Base-by-base conservation (phyloP, 2,888 invertebrate species). In the Netelia virgata region DNA sequence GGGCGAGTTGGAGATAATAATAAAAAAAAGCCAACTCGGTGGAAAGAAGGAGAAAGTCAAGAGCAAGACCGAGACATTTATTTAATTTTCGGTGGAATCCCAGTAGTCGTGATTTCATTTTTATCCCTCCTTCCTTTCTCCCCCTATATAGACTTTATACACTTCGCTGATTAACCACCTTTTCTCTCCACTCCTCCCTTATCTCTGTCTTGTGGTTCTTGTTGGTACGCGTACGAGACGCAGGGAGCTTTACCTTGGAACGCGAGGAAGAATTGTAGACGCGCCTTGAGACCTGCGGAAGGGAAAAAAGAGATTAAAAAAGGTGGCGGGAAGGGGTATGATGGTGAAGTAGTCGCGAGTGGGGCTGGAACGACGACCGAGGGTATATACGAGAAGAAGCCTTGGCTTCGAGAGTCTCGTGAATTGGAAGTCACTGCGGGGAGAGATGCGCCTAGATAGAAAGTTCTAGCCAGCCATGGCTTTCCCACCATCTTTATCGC, bases 401-500 rank as follows among this genome's bases (percentile, higher is more conserved):
- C 53, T 53, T n/a, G n/a, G 53, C 53, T 53, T 53, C 53, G 53
- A 53, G 53, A 53, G 53, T 53, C 16, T n/a, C 53, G 16, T 53
- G 53, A 53, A 16, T 53, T 53, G 53, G 14, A 53, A 53, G 53
- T 16, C 16, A 53, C 88, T 36, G 86, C 84, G 57, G 84, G 78
- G 86, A 84, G 70, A 88, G 84, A 86, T 86, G 80, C 85, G 81
- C 66, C 36, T 36, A 72, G 83, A 90, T 89, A 89, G 89, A 89
- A 88, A 91, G 88, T 87, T 91, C 88, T 91, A 90, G 91, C 90
- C 89, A 89, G 90, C 91, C 91, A 92, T 92, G 36, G 36, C 36
- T 36, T 36, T 36, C 36, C 36, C 36, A 36, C 36, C 36, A 36
- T 36, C 36, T 36, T 36, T 36, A 36, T 36, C 36, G 36, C 92